Evolutionary conservation across 2,113 vertebrate genomes (phyloP).

Genomic region (Oncorhynchus mykiss): DNA sequence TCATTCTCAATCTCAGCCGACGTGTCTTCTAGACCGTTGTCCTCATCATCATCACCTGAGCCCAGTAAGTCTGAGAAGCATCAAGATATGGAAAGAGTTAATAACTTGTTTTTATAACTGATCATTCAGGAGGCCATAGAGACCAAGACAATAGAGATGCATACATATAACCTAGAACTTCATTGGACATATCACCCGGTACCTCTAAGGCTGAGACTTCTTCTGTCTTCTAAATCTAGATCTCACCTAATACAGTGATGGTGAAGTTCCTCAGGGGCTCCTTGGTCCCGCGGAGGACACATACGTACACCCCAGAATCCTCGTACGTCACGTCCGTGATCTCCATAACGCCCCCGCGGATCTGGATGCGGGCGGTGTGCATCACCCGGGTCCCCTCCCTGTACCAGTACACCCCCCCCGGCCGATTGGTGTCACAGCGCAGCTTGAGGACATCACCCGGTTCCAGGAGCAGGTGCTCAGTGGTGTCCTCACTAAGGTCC

Average conservation of each 20-base stretch:
- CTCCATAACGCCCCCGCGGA: slow-evolving; percentile 80
- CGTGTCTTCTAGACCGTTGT: slow-evolving; percentile 75
- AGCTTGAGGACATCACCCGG: slow-evolving; percentile 81
- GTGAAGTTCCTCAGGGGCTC: slow-evolving; percentile 84
- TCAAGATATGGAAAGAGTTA: not conserved
- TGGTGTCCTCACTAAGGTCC: slow-evolving; percentile 64
- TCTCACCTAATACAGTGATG: slow-evolving; percentile 82
- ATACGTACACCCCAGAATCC: slow-evolving; percentile 87
- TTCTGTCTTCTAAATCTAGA: not conserved
- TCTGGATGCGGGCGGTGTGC: slow-evolving; percentile 76
- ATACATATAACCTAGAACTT: no score
- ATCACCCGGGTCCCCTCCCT: slow-evolving; percentile 78
- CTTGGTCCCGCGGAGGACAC: slow-evolving; percentile 74
- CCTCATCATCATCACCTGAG: slow-evolving; percentile 87
- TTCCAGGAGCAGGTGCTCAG: slow-evolving; percentile 82
- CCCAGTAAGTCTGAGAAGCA: slow-evolving; percentile 77
- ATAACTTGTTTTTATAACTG: not conserved
- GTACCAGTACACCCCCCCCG: slow-evolving; percentile 83
- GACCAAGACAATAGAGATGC: no score
- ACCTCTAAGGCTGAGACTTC: no score
- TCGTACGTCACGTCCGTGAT: slow-evolving; percentile 82
- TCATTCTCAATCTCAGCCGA: slow-evolving; percentile 70
- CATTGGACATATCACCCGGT: no score
- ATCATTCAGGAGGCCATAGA: no score
- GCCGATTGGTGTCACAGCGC: slow-evolving; percentile 79